Conservation (phyloP, 2,888 invertebrate species). For the Drosophila helvetica region DNA sequence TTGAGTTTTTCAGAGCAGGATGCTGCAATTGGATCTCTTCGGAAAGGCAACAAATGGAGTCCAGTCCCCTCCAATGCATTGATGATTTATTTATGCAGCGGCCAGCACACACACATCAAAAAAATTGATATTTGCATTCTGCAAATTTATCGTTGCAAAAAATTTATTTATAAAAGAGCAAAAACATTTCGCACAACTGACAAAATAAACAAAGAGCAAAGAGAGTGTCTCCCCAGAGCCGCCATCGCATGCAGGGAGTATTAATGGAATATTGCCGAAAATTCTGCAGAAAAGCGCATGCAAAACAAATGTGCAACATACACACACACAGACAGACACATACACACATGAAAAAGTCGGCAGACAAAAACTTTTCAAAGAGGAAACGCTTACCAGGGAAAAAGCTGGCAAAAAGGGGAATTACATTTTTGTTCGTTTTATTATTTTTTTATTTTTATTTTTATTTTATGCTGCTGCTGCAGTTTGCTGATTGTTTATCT, state of each 20-base stretch:
- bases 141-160: conserved; percentile 63
- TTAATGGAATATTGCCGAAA: conserved; percentile 80
- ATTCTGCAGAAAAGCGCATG: conserved; percentile 74
- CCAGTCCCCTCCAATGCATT: conserved; percentile 50
- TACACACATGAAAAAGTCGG: conserved; percentile 45
- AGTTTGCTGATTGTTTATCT: conserved; percentile 65
- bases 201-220: conserved; percentile 59
- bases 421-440: conserved; percentile 38
- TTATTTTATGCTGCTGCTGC: conserved; percentile 64
- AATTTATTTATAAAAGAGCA: conserved; percentile 66
- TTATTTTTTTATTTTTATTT: conserved; percentile 48
- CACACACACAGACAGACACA: conserved; percentile 26
- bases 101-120: conserved; percentile 11
- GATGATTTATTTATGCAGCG: conserved; percentile 74
- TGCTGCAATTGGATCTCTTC: conserved; percentile 38
- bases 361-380: conserved; percentile 63
- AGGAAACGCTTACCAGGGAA: conserved; percentile 35
- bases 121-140: conserved; percentile 62
- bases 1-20: neutral
- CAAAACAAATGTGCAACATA: conserved; percentile 45
- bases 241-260: conserved; percentile 40
- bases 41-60: conserved; percentile 40
- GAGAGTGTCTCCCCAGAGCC: neutral
- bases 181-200: conserved; percentile 49
- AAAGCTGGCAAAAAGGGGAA: conserved; percentile 20